Percentiles rank a stretch among this genome's conserved stretches.
Evolutionary conservation across 1,140 invertebrate genomes (phyloP).

Genomic region (Forficula auricularia): DNA sequence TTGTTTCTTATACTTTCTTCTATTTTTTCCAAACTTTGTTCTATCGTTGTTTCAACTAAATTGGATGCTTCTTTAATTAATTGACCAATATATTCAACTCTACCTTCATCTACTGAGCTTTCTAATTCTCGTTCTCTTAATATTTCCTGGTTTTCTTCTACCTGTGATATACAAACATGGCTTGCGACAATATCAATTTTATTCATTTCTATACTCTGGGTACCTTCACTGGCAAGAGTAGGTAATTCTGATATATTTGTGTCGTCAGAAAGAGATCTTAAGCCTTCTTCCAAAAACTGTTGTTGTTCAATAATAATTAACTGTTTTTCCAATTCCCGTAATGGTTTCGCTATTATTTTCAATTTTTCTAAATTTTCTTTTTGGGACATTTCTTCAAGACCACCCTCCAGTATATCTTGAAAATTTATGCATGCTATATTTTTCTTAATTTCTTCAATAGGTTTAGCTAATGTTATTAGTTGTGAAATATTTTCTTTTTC

Average conservation of each 20-base stretch:
- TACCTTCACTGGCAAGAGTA: constrained; percentile 10
- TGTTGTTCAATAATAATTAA: constrained; percentile 24
- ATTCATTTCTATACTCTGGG: not conserved
- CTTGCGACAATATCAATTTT: not conserved
- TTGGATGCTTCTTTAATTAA: too few species aligned
- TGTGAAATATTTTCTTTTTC: constrained; percentile 12
- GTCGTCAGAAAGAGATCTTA: constrained; percentile 11
- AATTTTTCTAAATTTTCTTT: constrained; percentile 12
- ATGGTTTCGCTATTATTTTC: constrained; percentile 23
- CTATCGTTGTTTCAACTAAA: too few species aligned
- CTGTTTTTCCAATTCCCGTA: constrained; percentile 25
- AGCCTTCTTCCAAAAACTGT: constrained; percentile 9
- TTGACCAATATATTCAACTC: too few species aligned
- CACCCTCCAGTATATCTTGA: not conserved
- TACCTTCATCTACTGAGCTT: too few species aligned
- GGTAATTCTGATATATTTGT: constrained; percentile 11
- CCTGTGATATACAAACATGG: not conserved
- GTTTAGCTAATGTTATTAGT: constrained; percentile 24
- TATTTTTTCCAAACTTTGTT: too few species aligned
- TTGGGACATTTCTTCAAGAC: constrained; percentile 2
- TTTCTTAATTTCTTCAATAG: constrained; percentile 28
- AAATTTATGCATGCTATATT: constrained; percentile 3
- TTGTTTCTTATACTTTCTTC: not conserved
- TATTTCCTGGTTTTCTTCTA: not conserved
- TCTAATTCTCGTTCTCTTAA: not conserved